Conservation (phyloP, 2,113 vertebrate genomes). For the Drymodes brunneopygia region DNA sequence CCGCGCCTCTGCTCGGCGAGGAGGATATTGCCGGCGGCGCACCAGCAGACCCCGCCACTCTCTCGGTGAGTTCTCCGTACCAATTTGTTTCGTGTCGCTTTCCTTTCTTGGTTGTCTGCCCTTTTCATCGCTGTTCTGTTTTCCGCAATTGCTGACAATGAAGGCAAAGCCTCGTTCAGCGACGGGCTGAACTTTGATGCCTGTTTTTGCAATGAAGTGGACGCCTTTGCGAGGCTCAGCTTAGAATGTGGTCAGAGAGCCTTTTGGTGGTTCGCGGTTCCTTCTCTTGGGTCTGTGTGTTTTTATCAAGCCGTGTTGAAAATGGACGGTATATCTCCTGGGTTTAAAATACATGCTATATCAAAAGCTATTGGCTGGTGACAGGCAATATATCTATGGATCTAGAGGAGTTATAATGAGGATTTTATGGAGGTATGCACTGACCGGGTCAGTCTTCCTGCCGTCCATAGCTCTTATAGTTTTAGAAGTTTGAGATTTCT, state of each 20-base stretch:
- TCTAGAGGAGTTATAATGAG: not conserved
- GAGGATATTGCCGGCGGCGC: rapidly evolving
- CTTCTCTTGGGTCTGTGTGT: too few species aligned
- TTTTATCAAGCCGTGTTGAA: not conserved
- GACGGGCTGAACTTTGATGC: rapidly evolving
- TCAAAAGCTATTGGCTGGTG: not conserved
- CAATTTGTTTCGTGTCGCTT: rapidly evolving
- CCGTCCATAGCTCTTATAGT: not conserved
- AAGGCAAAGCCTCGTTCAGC: too few species aligned
- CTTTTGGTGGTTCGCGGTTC: not conserved
- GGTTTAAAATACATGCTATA: not conserved
- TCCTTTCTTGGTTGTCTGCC: rapidly evolving
- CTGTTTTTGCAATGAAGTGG: not conserved
- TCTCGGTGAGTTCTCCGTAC: not conserved
- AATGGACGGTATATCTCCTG: too few species aligned
- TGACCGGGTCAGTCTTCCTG: not conserved
- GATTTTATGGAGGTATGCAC: not conserved
- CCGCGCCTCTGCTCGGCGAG: too few species aligned
- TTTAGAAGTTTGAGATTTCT: not conserved
- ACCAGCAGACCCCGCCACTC: rapidly evolving
- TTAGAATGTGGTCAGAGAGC: too few species aligned
- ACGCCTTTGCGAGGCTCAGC: rapidly evolving
- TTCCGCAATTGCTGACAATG: too few species aligned
- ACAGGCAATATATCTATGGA: too few species aligned
- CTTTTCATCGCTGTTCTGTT: rapidly evolving